Conservation (phyloP, 2,888 invertebrate species). For the Stegana nigrithorax region DNA sequence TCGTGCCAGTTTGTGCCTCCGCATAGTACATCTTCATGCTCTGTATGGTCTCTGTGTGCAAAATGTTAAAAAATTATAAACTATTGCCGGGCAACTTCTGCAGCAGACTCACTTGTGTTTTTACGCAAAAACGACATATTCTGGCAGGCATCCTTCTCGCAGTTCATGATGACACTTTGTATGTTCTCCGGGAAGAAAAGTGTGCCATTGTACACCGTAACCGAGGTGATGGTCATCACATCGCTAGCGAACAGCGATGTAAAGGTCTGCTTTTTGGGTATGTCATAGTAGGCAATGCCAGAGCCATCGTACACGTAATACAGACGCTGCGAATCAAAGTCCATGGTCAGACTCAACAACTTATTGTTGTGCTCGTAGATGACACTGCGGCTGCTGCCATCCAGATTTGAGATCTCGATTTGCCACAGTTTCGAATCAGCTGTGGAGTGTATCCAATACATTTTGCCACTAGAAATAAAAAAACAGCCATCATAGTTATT, state of each 20-base stretch:
- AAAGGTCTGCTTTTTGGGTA: slow-evolving; percentile 64
- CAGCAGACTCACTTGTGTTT: slow-evolving; percentile 69
- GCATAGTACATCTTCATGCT: slow-evolving; percentile 80
- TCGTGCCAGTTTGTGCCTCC: slow-evolving; percentile 73
- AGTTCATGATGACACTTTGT: slow-evolving; percentile 73
- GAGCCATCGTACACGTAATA: slow-evolving; percentile 78
- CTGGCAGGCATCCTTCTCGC: slow-evolving; percentile 72
- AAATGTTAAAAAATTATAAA: not conserved
- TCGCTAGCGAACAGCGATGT: slow-evolving; percentile 59
- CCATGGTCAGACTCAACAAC: slow-evolving; percentile 73
- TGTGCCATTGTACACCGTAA: slow-evolving; percentile 75
- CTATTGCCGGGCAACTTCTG: not conserved
- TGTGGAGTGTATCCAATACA: slow-evolving; percentile 72
- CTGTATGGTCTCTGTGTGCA: slow-evolving; percentile 72
- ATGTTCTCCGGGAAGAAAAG: slow-evolving; percentile 79
- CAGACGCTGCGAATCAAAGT: slow-evolving; percentile 72
- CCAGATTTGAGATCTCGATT: slow-evolving; percentile 76
- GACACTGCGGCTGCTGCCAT: slow-evolving; percentile 71
- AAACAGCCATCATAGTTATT: not conserved
- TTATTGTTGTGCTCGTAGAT: slow-evolving; percentile 55
- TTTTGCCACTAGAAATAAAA: slow-evolving; percentile 69
- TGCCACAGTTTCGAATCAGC: slow-evolving; percentile 64
- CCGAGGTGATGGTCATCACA: slow-evolving; percentile 70
- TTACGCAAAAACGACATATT: slow-evolving; percentile 70
- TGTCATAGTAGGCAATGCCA: slow-evolving; percentile 74